These are phyloP conservation scores for Numenius phaeopus DNA, from an alignment of 2,797 vertebrate genomes.

Conservation along the genomic window DNA sequence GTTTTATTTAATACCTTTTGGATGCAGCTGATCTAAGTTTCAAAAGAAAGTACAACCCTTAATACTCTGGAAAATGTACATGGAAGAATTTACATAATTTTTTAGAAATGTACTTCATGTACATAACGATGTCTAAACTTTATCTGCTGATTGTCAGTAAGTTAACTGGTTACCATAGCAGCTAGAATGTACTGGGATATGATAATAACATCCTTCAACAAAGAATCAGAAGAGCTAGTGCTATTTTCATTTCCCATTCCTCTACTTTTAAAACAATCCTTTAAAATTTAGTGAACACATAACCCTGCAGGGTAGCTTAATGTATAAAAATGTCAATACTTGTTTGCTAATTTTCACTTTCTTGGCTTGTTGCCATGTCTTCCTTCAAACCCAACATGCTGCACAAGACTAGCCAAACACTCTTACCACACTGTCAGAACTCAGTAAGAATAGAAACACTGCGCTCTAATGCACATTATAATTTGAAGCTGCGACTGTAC, in stretches of 20 bases:
- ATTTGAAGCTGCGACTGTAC: slow-evolving; percentile 64
- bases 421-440: slow-evolving; percentile 2
- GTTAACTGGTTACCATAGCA: slow-evolving; percentile 72
- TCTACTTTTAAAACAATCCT: slow-evolving; percentile 57
- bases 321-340: slow-evolving; percentile 38
- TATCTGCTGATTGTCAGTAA: slow-evolving; percentile 61
- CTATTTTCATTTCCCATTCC: slow-evolving; percentile 68
- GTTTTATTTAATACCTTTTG: slow-evolving; percentile 77
- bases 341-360: slow-evolving; percentile 68
- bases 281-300: slow-evolving; percentile 60
- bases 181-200: slow-evolving; percentile 64
- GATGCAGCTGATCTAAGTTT: slow-evolving; percentile 79
- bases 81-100: slow-evolving; percentile 74
- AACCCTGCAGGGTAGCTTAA: slow-evolving; percentile 72
- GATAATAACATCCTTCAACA: slow-evolving; percentile 23
- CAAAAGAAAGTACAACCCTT: slow-evolving; percentile 75
- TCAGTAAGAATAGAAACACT: slow-evolving; percentile 28
- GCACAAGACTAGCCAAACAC: slow-evolving; percentile 16
- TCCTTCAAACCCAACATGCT: slow-evolving; percentile 74
- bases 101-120: slow-evolving; percentile 80
- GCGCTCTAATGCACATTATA: slow-evolving; percentile 12
- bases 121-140: slow-evolving; percentile 72
- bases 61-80: slow-evolving; percentile 79
- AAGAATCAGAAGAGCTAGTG: slow-evolving; percentile 61
- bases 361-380: slow-evolving; percentile 74